Base-by-base conservation (phyloP, 2,797 vertebrate genomes). In the Zalophus californianus region DNA sequence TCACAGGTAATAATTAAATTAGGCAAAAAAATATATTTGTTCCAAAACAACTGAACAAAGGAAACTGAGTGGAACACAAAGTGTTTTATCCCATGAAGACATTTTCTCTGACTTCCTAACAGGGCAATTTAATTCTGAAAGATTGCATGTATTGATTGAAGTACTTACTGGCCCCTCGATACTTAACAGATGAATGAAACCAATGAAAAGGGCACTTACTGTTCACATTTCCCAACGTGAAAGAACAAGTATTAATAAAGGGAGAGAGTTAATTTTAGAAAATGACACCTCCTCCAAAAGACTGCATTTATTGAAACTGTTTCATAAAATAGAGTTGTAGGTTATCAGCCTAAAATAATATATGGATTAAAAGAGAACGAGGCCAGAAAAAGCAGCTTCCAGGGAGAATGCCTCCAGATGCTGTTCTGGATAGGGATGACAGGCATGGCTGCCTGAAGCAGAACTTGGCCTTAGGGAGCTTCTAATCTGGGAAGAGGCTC, bases 101-200 rank as follows among this genome's bases (percentile, higher is more conserved):
- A 64, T 97, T 98, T 97, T 94, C 93, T 96, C 56, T 83, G 90
- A 87, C 80, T 96, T 73, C 68, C 80, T 97, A 92, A 86, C 72
- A 68, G 90, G 84, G 95, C 96, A 96, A 96, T 93, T 97, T 97
- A 96, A 96, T 97, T 97, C 94, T 2, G 7, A 93, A 96, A 94
- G 96, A 97, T 82, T 94, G 85, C 84, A 32, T 29, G 86, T 96
- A 97, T 96, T 96, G 97, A 98, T 96, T 98, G 70, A 97, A 97
- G 84, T 91, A 73, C 87, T 83, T 91, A 73, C 87, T 83, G 58
- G 93, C 87, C 94, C 90, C 96, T 90, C 14, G 80, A 96, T 86
- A 91, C 84, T 90, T 94, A 94, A 80, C 93, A 90, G 96, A 95
- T 97, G 96, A 98, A 95, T 96, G 95, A 92, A 86, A 97, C 86